Evolutionary conservation across 2,113 vertebrate species (phyloP).

Genomic region (Mixornis gularis): DNA sequence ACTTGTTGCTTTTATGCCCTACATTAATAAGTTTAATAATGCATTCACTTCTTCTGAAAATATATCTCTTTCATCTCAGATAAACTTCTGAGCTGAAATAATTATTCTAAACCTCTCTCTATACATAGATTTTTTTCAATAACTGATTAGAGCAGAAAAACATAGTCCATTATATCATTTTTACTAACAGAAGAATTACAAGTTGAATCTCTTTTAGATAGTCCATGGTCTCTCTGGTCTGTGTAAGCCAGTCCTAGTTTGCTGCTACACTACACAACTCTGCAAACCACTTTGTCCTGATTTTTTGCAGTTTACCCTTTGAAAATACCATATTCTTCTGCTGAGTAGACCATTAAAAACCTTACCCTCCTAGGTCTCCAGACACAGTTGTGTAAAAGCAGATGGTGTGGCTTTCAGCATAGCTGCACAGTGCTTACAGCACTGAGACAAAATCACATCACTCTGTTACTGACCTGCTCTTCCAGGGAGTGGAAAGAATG

Average conservation of each 20-base stretch:
- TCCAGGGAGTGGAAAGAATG: not conserved
- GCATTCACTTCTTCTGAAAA: not conserved
- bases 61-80: not conserved
- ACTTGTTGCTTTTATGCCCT: not conserved
- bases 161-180: not conserved
- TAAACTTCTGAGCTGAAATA: not conserved
- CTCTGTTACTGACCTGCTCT: not conserved
- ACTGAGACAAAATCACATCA: not conserved
- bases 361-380: not conserved
- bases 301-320: not conserved
- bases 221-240: not conserved
- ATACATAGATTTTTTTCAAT: not conserved
- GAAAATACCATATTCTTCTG: not conserved
- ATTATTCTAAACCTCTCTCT: not conserved
- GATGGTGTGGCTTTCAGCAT: not conserved
- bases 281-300: not conserved
- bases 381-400: not conserved
- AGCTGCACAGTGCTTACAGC: fast-evolving
- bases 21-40: not conserved
- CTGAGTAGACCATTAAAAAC: not conserved
- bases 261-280: not conserved
- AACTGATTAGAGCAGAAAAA: not conserved
- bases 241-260: not conserved
- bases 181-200: not conserved
- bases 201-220: not conserved